Conservation (phyloP, 2,797 vertebrate genomes). For the Danio albolineatus region DNA sequence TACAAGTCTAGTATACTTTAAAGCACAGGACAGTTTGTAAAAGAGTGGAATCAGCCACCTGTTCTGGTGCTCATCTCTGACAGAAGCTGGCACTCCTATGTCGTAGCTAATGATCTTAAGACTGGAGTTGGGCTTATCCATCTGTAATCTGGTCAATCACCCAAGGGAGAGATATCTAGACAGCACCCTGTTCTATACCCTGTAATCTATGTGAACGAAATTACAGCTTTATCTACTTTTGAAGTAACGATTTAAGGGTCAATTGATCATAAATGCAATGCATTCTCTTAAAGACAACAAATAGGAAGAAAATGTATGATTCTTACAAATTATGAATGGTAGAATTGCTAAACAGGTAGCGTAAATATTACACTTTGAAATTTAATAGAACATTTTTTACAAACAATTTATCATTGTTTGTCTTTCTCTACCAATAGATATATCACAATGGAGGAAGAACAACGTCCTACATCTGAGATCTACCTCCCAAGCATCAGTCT, state of each 20-base stretch:
- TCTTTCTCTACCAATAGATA: slow-evolving; percentile 40
- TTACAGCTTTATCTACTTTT: not conserved
- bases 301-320: not conserved
- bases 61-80: not conserved
- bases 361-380: not conserved
- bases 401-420: not conserved
- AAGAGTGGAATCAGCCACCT: slow-evolving; percentile 6
- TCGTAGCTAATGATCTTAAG: slow-evolving; percentile 52
- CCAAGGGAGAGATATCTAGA: slow-evolving; percentile 4
- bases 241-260: not conserved
- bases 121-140: slow-evolving; percentile 35
- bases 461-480: slow-evolving; percentile 73
- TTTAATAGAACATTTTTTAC: not conserved
- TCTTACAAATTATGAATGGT: not conserved
- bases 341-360: not conserved
- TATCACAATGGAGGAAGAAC: slow-evolving; percentile 81
- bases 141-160: slow-evolving; percentile 46
- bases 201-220: slow-evolving; percentile 7
- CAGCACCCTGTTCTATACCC: not conserved
- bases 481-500: slow-evolving; percentile 67
- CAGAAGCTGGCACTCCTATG: slow-evolving; percentile 15
- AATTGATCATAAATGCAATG: not conserved
- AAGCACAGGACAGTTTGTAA: not conserved
- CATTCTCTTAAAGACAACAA: not conserved
- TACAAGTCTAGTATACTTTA: not conserved